phyloP scores from a whole-genome alignment of 2,888 invertebrate species.

The Chrysolina americana region DNA sequence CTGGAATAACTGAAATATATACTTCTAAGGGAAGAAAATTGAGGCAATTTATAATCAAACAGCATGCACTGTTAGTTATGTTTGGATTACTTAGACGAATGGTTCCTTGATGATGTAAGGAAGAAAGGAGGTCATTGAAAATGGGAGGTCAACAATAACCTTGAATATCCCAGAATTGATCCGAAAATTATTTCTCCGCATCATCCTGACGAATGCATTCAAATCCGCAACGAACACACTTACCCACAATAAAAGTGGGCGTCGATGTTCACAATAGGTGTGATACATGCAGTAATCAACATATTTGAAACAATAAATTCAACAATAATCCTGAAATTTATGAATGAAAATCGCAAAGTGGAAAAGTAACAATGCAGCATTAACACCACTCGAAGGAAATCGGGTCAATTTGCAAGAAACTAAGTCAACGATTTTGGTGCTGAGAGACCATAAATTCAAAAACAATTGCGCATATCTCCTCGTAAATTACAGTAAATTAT shows the following conservation, averaged over 20 bases:
- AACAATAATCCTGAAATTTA: constrained; percentile 2
- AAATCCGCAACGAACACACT: constrained; percentile 18
- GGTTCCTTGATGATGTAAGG: background rate
- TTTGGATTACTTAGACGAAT: no score
- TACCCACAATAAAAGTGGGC: constrained; percentile 7
- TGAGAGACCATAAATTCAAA: constrained; percentile 23
- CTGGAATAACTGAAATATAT: no score
- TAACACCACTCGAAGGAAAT: constrained; percentile 17
- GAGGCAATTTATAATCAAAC: no score
- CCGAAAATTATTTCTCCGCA: constrained; percentile 3
- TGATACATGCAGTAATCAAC: constrained; percentile 19
- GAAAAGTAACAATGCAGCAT: constrained; percentile 17
- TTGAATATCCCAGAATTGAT: background rate
- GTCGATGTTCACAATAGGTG: constrained; percentile 9
- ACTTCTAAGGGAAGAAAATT: no score
- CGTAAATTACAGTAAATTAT: constrained; percentile 30
- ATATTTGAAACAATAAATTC: constrained; percentile 1
- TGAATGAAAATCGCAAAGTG: constrained; percentile 1
- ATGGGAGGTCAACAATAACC: background rate
- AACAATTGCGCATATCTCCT: constrained; percentile 27
- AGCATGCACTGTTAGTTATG: no score
- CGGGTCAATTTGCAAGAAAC: constrained; percentile 21
- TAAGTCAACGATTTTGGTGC: constrained; percentile 23
- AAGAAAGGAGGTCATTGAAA: background rate
- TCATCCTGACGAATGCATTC: constrained; percentile 16